Percentiles rank a stretch among this genome's conserved stretches.
Evolutionary conservation across 1,140 invertebrate species (phyloP).

Genomic region (Heliothis subflexa): DNA sequence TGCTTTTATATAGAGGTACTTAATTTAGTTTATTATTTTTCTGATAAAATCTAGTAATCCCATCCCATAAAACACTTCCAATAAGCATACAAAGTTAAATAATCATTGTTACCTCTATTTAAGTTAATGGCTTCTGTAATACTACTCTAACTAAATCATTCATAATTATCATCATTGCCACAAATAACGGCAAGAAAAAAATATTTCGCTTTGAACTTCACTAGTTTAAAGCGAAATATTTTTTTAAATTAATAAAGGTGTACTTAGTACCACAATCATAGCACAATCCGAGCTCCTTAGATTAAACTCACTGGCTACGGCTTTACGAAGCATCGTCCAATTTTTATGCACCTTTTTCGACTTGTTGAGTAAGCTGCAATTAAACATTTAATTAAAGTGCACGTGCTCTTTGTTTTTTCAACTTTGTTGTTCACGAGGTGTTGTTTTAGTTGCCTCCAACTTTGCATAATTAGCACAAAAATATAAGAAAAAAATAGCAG

Average conservation of each 20-base stretch:
- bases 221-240: no score
- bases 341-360: slow-evolving; percentile 17
- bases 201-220: not conserved
- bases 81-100: no score
- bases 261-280: slow-evolving; percentile 13
- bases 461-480: not conserved
- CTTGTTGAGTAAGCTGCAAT: slow-evolving; percentile 6
- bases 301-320: not conserved
- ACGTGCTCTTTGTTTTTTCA: slow-evolving; percentile 1
- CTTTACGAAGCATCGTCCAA: not conserved
- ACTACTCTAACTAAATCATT: not conserved
- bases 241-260: slow-evolving; percentile 9
- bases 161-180: not conserved
- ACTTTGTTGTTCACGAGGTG: not conserved
- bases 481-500: not conserved
- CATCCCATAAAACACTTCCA: no score
- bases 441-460: not conserved
- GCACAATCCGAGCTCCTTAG: not conserved
- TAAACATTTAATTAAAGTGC: slow-evolving; percentile 31
- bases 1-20: not conserved
- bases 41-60: no score
- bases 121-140: not conserved
- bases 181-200: no score
- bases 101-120: no score
- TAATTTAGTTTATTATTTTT: no score